A percentile compares a stretch with the other conserved stretches of the same genome.
Evolutionary conservation across 2,113 vertebrate genomes (phyloP).

Genomic region (Cichladusa arquata): DNA sequence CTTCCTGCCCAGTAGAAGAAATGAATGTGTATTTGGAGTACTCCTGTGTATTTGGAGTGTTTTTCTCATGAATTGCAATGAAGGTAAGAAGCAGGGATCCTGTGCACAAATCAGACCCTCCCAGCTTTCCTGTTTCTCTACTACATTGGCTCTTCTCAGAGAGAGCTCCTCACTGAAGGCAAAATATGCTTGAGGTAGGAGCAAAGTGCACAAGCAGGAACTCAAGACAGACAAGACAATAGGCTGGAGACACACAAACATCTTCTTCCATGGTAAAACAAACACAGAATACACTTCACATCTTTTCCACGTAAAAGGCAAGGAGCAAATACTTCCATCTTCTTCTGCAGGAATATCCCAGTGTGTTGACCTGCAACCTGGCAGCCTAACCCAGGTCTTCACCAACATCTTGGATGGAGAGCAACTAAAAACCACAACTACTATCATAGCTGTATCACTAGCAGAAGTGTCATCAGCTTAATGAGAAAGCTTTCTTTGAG

Average conservation of each 20-base stretch:
- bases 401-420: background rate
- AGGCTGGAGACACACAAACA: background rate
- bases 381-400: background rate
- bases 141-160: background rate
- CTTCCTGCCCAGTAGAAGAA: background rate
- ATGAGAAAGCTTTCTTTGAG: background rate
- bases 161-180: background rate
- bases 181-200: background rate
- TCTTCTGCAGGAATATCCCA: background rate
- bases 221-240: background rate
- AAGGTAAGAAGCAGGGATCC: background rate
- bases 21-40: background rate
- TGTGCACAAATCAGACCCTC: background rate
- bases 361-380: background rate
- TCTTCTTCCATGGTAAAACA: background rate
- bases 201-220: fast-evolving
- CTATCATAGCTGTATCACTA: background rate
- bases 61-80: background rate
- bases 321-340: background rate
- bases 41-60: background rate
- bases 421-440: background rate
- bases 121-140: background rate
- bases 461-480: background rate
- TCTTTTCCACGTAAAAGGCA: background rate
- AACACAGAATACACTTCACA: background rate